Conservation (phyloP, 2,888 invertebrate species). For the Anodontia alba region DNA sequence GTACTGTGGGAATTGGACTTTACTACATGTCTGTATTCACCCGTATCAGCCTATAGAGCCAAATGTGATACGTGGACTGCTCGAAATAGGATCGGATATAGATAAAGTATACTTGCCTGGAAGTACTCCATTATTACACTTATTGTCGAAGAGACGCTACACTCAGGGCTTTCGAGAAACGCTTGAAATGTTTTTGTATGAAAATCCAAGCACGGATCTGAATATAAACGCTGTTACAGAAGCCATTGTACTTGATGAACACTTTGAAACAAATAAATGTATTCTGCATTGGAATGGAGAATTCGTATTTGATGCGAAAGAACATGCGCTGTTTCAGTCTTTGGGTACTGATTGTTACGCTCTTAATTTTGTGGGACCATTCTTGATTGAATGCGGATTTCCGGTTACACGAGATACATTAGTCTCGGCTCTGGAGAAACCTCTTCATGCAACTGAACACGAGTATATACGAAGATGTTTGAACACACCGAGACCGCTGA, state of each 20-base stretch:
- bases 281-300: neutral
- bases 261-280: neutral
- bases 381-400: neutral
- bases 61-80: neutral
- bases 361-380: neutral
- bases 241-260: neutral
- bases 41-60: neutral
- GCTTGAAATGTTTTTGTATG: neutral
- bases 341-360: neutral
- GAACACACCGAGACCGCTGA: neutral
- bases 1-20: neutral
- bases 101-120: neutral
- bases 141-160: neutral
- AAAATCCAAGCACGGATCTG: neutral
- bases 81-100: neutral
- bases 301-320: neutral
- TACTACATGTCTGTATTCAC: neutral
- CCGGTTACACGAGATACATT: neutral
- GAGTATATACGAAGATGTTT: neutral
- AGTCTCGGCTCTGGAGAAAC: neutral
- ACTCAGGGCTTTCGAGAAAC: neutral
- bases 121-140: neutral
- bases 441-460: neutral
- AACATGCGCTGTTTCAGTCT: neutral
- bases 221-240: neutral